These are phyloP conservation scores for Panagrolaimus sp. DNA, from an alignment of 1,140 invertebrate genomes.

Conservation along the genomic window DNA sequence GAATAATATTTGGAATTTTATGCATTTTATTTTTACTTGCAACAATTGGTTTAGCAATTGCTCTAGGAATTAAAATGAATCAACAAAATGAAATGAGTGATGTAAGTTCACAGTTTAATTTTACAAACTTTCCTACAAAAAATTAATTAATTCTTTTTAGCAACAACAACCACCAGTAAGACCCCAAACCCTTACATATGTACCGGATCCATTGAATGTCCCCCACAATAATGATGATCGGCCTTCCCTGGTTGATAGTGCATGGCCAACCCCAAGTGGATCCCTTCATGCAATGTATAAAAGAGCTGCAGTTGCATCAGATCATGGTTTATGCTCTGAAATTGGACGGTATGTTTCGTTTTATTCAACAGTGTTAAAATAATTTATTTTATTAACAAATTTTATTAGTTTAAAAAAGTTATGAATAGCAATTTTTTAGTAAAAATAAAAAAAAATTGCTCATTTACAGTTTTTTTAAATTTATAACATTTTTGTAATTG, in stretches of 20 bases:
- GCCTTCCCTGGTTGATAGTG: not conserved
- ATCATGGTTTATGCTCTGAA: constrained; percentile 56
- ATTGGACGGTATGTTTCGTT: constrained; percentile 44
- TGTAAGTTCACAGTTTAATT: not conserved
- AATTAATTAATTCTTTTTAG: not conserved
- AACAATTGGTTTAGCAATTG: constrained; percentile 45
- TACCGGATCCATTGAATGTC: constrained; percentile 5
- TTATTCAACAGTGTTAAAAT: too few species aligned
- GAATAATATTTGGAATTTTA: constrained; percentile 42
- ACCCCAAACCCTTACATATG: not conserved
- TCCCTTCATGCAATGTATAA: constrained; percentile 50
- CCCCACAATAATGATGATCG: not conserved
- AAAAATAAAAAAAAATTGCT: too few species aligned
- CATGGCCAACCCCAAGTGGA: constrained; percentile 44
- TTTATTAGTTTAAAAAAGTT: constrained; percentile 6
- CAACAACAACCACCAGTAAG: not conserved
- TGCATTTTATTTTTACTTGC: constrained; percentile 52
- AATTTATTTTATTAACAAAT: too few species aligned
- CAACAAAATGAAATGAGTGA: constrained; percentile 23
- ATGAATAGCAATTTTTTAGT: not conserved
- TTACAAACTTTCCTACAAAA: not conserved
- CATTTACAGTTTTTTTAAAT: too few species aligned
- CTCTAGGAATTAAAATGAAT: constrained; percentile 45
- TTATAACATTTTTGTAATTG: too few species aligned
- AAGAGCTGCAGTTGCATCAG: constrained; percentile 52